phyloP scores from a whole-genome alignment of 92 coral and sea anemone genomes.

The Paramuricea clavata region DNA sequence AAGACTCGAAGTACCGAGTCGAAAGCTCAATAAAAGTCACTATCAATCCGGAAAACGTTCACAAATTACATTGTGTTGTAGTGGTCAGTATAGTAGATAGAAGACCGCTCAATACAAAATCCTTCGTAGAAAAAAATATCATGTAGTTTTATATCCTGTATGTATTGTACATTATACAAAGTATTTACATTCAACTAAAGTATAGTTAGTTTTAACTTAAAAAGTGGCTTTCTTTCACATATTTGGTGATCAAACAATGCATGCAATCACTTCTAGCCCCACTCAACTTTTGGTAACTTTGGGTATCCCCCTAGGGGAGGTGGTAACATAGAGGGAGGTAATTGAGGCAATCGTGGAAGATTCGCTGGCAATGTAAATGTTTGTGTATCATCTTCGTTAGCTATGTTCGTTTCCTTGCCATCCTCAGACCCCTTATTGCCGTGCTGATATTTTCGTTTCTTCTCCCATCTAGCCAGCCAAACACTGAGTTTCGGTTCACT shows the following conservation, averaged over 20 bases:
- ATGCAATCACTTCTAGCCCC: slow-evolving; percentile 69
- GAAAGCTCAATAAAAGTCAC: too few species aligned
- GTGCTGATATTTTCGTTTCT: slow-evolving; percentile 51
- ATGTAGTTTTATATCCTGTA: too few species aligned
- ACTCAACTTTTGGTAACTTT: slow-evolving; percentile 75
- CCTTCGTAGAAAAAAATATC: too few species aligned
- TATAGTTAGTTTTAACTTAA: background rate
- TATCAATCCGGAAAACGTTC: too few species aligned
- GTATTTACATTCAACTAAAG: background rate
- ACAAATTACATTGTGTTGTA: too few species aligned
- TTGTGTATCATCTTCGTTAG: slow-evolving; percentile 50
- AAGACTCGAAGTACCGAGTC: too few species aligned
- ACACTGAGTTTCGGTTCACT: slow-evolving; percentile 73
- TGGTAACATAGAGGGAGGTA: slow-evolving; percentile 93
- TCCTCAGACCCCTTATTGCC: slow-evolving; percentile 16
- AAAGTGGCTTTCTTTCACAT: background rate
- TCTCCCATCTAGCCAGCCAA: slow-evolving; percentile 88
- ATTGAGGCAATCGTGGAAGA: slow-evolving; percentile 79
- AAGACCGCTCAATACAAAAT: too few species aligned
- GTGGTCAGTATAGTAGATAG: too few species aligned
- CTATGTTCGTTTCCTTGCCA: slow-evolving; percentile 22
- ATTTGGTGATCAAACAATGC: background rate
- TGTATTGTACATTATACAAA: too few species aligned
- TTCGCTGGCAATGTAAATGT: slow-evolving; percentile 80
- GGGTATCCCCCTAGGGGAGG: slow-evolving; percentile 94